A percentile compares a stretch with the other conserved stretches of the same genome.
Evolutionary conservation across 2,888 invertebrate genomes (phyloP).

Genomic region (Furcula furcula): DNA sequence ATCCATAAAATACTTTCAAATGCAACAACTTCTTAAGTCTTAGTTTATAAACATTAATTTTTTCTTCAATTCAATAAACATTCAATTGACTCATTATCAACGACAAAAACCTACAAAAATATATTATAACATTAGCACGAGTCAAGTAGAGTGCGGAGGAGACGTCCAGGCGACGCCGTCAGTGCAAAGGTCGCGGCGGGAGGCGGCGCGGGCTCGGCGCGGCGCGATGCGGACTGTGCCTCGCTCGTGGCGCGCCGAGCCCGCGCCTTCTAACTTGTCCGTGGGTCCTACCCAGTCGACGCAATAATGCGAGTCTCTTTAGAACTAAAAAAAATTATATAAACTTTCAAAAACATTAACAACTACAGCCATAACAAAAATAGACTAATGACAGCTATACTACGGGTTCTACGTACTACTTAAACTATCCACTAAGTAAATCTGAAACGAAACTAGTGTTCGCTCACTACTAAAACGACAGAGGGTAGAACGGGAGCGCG

Average conservation of each 20-base stretch:
- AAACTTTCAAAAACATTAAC: conserved; percentile 79
- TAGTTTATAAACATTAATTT: conserved; percentile 77
- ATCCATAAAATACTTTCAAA: conserved; percentile 81
- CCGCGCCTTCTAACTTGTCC: conserved; percentile 29
- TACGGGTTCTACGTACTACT: conserved; percentile 76
- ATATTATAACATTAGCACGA: conserved; percentile 78
- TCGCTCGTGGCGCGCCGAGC: conserved; percentile 22
- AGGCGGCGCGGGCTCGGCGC: conserved; percentile 11
- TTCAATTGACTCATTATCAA: conserved; percentile 81
- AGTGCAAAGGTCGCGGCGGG: conserved; percentile 18
- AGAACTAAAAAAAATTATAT: conserved; percentile 66
- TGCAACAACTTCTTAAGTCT: conserved; percentile 80
- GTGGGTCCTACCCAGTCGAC: conserved; percentile 58
- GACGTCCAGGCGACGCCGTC: conserved; percentile 42
- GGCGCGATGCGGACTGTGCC: conserved; percentile 11
- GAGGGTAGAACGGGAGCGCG: conserved; percentile 41
- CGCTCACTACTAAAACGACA: conserved; percentile 69
- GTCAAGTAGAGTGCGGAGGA: conserved; percentile 61
- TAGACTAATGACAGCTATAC: conserved; percentile 77
- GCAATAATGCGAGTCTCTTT: conserved; percentile 59
- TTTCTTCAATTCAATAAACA: conserved; percentile 77
- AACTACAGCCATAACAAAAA: conserved; percentile 81
- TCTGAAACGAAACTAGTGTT: conserved; percentile 74
- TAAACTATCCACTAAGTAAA: conserved; percentile 75
- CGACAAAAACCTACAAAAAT: conserved; percentile 81